Evolutionary conservation across 1,140 invertebrate species (phyloP).

Genomic region (Trichonephila clavipes): DNA sequence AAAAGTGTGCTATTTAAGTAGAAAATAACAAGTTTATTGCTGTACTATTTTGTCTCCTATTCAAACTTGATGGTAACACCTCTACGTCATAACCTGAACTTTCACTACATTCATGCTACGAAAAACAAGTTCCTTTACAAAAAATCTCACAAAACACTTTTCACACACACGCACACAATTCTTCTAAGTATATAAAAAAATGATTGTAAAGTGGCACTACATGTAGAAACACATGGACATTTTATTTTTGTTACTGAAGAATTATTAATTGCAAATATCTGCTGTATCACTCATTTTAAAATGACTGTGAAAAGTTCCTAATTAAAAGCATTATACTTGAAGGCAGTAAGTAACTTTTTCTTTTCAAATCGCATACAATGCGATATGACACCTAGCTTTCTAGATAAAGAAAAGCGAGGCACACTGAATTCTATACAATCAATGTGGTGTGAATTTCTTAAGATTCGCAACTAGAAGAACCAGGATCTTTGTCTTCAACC

Average conservation of each 20-base stretch:
- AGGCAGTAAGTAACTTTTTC: not conserved
- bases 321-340: slow-evolving; percentile 6
- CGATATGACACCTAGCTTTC: not conserved
- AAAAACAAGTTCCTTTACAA: not conserved
- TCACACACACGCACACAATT: not conserved
- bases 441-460: slow-evolving; percentile 9
- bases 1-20: slow-evolving; percentile 6
- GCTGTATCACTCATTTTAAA: not conserved
- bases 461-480: slow-evolving; percentile 76
- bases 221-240: not conserved
- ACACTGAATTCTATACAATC: not conserved
- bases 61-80: not conserved
- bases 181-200: not conserved
- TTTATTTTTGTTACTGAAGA: not conserved
- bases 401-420: slow-evolving; percentile 28
- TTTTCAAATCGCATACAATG: not conserved
- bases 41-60: not conserved
- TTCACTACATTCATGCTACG: not conserved
- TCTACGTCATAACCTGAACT: not conserved
- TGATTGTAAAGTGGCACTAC: slow-evolving; percentile 28
- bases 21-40: not conserved
- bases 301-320: not conserved
- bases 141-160: not conserved
- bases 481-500: slow-evolving; percentile 84
- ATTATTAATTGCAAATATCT: not conserved